Conservation (phyloP, 2,113 vertebrate species). For the Ivindomyrus marchei region DNA sequence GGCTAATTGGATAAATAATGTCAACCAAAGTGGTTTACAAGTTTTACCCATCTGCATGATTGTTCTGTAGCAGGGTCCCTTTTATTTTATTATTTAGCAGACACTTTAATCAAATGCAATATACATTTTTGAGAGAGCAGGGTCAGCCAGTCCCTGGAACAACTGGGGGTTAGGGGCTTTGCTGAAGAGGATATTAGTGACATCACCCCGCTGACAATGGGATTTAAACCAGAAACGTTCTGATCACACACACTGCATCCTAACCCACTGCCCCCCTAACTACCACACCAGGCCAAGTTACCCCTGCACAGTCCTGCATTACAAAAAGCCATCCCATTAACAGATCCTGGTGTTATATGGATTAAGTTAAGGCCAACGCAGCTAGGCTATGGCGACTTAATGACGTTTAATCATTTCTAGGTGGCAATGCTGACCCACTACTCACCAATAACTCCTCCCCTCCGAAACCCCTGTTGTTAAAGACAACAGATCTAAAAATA, state of each 20-base stretch:
- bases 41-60: not conserved
- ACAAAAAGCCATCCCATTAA: not conserved
- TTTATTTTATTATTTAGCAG: not conserved
- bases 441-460: slow-evolving; percentile 72
- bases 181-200: not conserved
- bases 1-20: not conserved
- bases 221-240: not conserved
- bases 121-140: not conserved
- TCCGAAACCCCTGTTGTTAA: slow-evolving; percentile 70
- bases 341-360: not conserved
- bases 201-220: not conserved
- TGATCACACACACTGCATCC: not conserved
- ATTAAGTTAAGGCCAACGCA: not conserved
- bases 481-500: slow-evolving; percentile 64
- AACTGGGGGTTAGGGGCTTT: not conserved
- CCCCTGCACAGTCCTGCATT: not conserved
- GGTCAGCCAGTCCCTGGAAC: not conserved
- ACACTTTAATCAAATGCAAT: not conserved
- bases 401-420: not conserved
- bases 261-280: not conserved
- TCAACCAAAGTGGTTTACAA: not conserved
- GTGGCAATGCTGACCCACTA: not conserved
- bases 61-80: not conserved
- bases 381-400: not conserved
- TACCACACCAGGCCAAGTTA: not conserved